Conservation (phyloP, 30 jellyfish, hydroid and myxozoan genomes). For the Sanderia malayensis region DNA sequence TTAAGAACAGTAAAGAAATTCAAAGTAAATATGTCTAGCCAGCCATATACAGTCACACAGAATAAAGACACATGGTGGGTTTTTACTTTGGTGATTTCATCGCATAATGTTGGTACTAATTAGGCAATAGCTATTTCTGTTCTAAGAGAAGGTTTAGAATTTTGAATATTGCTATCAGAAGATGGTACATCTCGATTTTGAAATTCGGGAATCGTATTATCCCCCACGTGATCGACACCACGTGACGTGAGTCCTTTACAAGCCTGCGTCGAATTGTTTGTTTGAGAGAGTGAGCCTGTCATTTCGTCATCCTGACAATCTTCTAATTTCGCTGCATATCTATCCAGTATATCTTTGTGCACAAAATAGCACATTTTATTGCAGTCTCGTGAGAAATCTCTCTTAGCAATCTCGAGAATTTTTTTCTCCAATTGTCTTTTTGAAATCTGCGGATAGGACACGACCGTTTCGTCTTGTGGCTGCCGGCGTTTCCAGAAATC, state of each 20-base stretch:
- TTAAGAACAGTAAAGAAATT: too few relatives aligned
- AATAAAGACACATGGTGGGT: too few relatives aligned
- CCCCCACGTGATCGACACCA: not conserved
- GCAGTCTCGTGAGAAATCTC: constrained; percentile 32
- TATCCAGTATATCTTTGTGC: constrained; percentile 37
- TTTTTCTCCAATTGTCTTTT: constrained; percentile 71
- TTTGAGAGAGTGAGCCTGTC: not conserved
- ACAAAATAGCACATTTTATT: constrained; percentile 60
- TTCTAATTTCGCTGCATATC: constrained; percentile 33
- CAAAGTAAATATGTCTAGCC: too few relatives aligned
- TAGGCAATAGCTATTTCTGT: too few relatives aligned
- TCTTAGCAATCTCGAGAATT: constrained; percentile 62
- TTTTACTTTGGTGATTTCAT: too few relatives aligned
- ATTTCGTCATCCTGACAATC: not conserved
- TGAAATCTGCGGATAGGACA: constrained; percentile 52
- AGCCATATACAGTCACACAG: too few relatives aligned
- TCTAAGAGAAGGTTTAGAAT: too few relatives aligned
- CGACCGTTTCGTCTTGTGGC: constrained; percentile 3
- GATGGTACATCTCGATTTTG: too few relatives aligned
- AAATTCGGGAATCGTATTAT: too few relatives aligned
- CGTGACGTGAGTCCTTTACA: not conserved
- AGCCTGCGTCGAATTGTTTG: not conserved
- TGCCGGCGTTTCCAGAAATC: constrained; percentile 57
- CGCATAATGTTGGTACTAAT: too few relatives aligned
- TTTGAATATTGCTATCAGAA: too few relatives aligned